Evolutionary conservation across 2,888 invertebrate species (phyloP), one percentile per base, ranked within the genome.

Genomic region (Plebejus argus): DNA sequence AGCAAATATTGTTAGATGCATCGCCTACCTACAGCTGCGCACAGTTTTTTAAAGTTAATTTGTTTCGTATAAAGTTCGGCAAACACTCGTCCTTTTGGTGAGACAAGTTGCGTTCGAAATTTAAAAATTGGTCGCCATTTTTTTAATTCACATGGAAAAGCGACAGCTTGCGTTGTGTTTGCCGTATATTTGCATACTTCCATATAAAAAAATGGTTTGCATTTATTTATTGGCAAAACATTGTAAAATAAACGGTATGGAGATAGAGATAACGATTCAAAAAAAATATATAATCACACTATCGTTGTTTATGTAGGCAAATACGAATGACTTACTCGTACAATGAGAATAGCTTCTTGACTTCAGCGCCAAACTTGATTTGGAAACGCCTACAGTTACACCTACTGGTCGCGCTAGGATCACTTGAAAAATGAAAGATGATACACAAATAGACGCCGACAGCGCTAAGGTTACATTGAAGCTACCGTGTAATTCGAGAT

Each of bases 1-100:
- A 87, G 89, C 89, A 91, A 94, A 94, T 93, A 92, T 94, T 94
- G 89, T 90, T 91, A 87, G 86, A 91, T 89, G 91, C 92, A 89
- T 93, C 91, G 87, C 85, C 89, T 91, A 89, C 89, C 88, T 91
- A 88, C 92, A 91, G 89, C 91, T 88, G 89, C 84, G 89, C 85
- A 80, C 80, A 81, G 79, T 81, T 82, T 89, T 87, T 89, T 89
- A 85, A 88, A 91, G 90, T 89, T 91, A 93, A 93, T 92, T 91
- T 91, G 88, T 74, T 53, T 74, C 28, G 74, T 74, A 74, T 74
- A 53, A 53, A 49, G 39, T 39, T 39, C 39, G 35, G 35, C 39
- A 39, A 71, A 71, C 20, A 71, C 39, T 39, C 39, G 71, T 39
- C 39, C 39, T 72, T 72, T 45, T 39, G 20, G 39, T 45, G 18